Percentiles rank a stretch among this genome's conserved stretches.
phyloP scores from a whole-genome alignment of 2,888 invertebrate species.

The Erynnis tages region DNA sequence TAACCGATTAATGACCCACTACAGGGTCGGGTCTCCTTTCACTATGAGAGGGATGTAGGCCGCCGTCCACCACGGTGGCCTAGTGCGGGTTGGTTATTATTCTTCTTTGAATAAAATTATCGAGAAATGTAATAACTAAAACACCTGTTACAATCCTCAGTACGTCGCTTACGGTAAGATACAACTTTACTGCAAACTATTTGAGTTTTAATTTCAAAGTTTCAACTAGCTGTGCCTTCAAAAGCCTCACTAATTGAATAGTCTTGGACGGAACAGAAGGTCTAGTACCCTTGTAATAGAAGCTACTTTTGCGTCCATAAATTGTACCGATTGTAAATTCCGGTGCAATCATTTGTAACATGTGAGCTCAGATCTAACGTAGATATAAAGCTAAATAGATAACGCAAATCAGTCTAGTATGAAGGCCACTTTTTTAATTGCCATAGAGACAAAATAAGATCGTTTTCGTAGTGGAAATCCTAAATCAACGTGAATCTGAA shows the following conservation, averaged over 20 bases:
- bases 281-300: conserved; percentile 11
- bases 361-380: conserved; percentile 19
- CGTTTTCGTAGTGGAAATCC: too few relatives aligned
- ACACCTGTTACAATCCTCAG: conserved; percentile 12
- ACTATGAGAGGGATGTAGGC: too few relatives aligned
- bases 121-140: neutral
- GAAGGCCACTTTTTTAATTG: too few relatives aligned
- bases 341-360: conserved; percentile 25
- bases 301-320: conserved; percentile 6
- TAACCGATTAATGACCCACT: too few relatives aligned
- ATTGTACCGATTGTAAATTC: conserved; percentile 14
- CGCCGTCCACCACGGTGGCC: too few relatives aligned
- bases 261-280: neutral
- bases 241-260: conserved; percentile 21
- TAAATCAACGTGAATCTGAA: too few relatives aligned
- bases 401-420: too few relatives aligned
- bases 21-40: too few relatives aligned
- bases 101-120: neutral
- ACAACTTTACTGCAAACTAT: neutral
- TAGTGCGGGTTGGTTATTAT: too few relatives aligned
- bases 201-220: conserved; percentile 18
- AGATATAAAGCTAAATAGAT: too few relatives aligned
- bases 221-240: conserved; percentile 1
- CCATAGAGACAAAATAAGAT: too few relatives aligned
- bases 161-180: too few relatives aligned